Percentiles rank a stretch among this genome's conserved stretches.
These are phyloP conservation scores for Xenopus petersii DNA, from an alignment of 2,797 vertebrate species.

Conservation along the genomic window DNA sequence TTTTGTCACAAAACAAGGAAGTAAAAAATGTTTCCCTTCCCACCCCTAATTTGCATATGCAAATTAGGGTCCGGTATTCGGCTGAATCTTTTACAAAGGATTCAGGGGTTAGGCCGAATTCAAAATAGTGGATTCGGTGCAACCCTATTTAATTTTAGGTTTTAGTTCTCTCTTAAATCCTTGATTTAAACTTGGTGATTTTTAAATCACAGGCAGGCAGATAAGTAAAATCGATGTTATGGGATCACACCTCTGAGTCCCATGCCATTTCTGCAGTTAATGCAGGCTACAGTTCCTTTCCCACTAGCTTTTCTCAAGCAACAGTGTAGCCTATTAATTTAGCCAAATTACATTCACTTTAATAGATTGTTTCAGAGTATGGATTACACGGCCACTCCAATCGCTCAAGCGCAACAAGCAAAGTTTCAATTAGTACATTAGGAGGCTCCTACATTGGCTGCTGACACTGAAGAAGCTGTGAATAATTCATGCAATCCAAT, in stretches of 20 bases:
- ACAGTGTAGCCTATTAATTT: constrained; percentile 37
- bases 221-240: background rate
- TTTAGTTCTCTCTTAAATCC: too few relatives aligned
- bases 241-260: constrained; percentile 1
- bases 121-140: too few relatives aligned
- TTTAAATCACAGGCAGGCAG: background rate
- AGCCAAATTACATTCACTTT: constrained; percentile 44
- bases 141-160: too few relatives aligned
- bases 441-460: constrained; percentile 22
- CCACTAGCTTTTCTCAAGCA: background rate
- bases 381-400: constrained; percentile 31
- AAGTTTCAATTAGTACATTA: constrained; percentile 39
- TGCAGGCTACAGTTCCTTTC: constrained; percentile 16
- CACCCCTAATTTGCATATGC: too few relatives aligned
- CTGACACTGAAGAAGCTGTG: constrained; percentile 32
- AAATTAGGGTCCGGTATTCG: too few relatives aligned
- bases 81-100: too few relatives aligned
- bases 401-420: constrained; percentile 41
- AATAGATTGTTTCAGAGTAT: constrained; percentile 39
- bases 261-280: constrained; percentile 17
- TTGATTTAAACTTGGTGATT: too few relatives aligned
- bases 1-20: too few relatives aligned
- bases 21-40: too few relatives aligned
- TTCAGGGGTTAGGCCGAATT: too few relatives aligned
- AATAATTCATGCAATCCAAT: constrained; percentile 46